phyloP scores from a whole-genome alignment of 2,888 invertebrate species.

The Epirrita christyi region DNA sequence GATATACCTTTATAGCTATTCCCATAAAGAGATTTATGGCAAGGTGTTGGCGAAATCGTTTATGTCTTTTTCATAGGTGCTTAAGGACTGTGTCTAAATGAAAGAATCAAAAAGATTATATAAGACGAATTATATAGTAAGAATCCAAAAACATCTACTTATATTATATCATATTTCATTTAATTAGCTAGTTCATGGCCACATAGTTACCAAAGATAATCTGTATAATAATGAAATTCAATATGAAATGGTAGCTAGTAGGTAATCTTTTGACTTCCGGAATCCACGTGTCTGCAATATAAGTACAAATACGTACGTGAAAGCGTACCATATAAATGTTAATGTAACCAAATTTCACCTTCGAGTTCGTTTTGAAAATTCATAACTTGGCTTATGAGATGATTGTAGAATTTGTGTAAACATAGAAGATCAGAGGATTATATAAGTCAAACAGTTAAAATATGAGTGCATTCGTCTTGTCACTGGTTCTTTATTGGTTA shows the following conservation, averaged over 20 bases:
- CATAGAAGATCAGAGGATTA: not conserved
- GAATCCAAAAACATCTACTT: not conserved
- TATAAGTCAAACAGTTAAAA: too few relatives aligned
- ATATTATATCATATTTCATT: not conserved
- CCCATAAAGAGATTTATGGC: constrained; percentile 17
- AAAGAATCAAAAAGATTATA: not conserved
- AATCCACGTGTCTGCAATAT: constrained; percentile 1
- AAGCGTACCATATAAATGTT: constrained; percentile 8
- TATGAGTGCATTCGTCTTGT: too few relatives aligned
- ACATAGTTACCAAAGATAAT: not conserved
- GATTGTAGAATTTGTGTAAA: not conserved
- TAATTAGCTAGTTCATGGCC: constrained; percentile 4
- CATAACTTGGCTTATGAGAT: constrained; percentile 11
- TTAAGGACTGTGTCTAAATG: not conserved
- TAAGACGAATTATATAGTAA: not conserved
- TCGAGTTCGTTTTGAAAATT: constrained; percentile 17
- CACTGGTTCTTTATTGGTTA: too few relatives aligned
- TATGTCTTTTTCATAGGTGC: constrained; percentile 4
- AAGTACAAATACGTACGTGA: not conserved
- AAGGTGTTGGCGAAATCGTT: constrained; percentile 4
- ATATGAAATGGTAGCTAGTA: constrained; percentile 3
- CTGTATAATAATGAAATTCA: constrained; percentile 6
- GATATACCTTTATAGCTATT: constrained; percentile 7
- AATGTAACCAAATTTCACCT: constrained; percentile 16
- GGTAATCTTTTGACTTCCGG: not conserved